Conservation (phyloP, 2,797 vertebrate genomes). For the Acipenser ruthenus region DNA sequence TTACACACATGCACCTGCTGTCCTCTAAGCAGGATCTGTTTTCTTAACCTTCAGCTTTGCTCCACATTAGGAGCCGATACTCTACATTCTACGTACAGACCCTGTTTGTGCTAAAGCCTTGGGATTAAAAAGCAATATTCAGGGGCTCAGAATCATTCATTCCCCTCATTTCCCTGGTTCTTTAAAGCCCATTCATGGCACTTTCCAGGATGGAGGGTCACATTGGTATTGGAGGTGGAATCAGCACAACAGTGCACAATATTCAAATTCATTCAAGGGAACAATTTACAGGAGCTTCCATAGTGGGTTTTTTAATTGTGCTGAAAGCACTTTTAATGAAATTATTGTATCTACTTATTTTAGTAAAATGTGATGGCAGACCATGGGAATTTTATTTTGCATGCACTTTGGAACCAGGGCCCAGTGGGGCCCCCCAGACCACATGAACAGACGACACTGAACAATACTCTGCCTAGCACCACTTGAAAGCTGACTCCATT, state of each 20-base stretch:
- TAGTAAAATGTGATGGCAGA: too few species aligned
- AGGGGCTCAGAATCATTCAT: conserved; percentile 41
- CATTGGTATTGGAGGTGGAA: background rate
- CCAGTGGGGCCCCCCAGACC: too few species aligned
- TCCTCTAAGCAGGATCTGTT: conserved; percentile 32
- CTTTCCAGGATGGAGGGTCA: conserved; percentile 19
- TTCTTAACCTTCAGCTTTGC: conserved; percentile 52
- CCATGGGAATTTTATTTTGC: too few species aligned
- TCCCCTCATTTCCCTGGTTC: conserved; percentile 40
- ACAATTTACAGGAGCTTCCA: too few species aligned
- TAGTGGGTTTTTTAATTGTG: too few species aligned
- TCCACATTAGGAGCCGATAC: conserved; percentile 17
- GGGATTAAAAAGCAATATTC: conserved; percentile 48
- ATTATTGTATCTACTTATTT: too few species aligned
- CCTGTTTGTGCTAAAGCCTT: conserved; percentile 34
- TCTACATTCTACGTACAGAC: conserved; percentile 39
- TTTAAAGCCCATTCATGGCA: conserved; percentile 28
- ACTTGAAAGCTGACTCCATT: too few species aligned
- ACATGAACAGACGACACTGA: too few species aligned
- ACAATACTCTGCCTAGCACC: conserved; percentile 19
- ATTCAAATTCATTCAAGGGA: too few species aligned
- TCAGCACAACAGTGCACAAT: background rate
- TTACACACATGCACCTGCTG: conserved; percentile 33
- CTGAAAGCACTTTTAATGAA: too few species aligned
- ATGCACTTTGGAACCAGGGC: too few species aligned